Evolutionary conservation across 2,113 vertebrate genomes (phyloP), one percentile per base, ranked within the genome.

Genomic region (Hippocampus barbouri): DNA sequence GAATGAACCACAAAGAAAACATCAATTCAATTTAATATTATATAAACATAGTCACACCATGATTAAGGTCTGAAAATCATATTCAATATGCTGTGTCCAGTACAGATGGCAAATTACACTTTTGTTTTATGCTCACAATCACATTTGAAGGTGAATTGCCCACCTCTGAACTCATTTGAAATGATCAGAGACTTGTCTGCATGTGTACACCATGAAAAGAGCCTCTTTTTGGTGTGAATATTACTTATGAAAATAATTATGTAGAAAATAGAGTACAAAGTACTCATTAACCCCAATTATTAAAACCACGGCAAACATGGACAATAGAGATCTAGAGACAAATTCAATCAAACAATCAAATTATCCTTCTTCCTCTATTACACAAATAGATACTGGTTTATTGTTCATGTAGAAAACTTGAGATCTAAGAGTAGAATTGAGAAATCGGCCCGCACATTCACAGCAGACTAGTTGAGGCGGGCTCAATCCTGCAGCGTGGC

Each of bases 381-480:
- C 20, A 64, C 62, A 64, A 64, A 41, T n/a, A 45, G n/a, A 65
- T 64, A 41, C 43, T 64, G 21, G 38, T 45, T 25, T 8, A 45
- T 23, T 66, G 21, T 41, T 23, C 20, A 5, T 45, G 62, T 66
- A 47, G 41, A 47, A 27, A 47, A 43, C 20, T 16, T n/a, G 40
- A 66, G 63, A 47, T 25, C 12, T 23, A 66, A 25, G n/a, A 27
- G 40, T 47, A 66, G 41, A 66, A 25, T 66, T 66, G 23, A 66
- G n/a, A 34, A 61, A 61, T 34, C 0, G 9, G n/a, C 4, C 21
- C 12, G 5, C 64, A 47, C 62, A 23, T 21, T 14, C 41, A 9
- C 64, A 47, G 43, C 43, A 45, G 43, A 45, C 18, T 4, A 16
- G 47, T 51, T n/a, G 95, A 95, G 88, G 53, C 51, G 1, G 1